Evolutionary conservation across 2,888 invertebrate species (phyloP).

Genomic region (Falcaria lacertinaria): DNA sequence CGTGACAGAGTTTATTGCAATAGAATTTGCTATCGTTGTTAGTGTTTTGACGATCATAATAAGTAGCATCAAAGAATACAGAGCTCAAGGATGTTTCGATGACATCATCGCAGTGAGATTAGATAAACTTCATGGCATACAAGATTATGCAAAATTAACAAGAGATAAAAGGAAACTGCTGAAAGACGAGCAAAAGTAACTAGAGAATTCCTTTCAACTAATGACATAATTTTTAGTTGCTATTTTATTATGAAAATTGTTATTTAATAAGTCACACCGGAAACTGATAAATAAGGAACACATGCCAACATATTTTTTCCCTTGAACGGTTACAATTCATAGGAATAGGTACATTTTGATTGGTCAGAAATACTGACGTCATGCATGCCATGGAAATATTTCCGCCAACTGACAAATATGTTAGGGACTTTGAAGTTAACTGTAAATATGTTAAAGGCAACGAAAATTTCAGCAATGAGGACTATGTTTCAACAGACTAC

Average conservation of each 20-base stretch:
- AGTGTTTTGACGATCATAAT: background rate
- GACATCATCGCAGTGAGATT: background rate
- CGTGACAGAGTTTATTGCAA: background rate
- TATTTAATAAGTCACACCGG: conserved; percentile 43
- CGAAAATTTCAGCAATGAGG: no score
- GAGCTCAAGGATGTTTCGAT: background rate
- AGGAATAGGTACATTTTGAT: background rate
- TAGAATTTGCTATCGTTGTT: background rate
- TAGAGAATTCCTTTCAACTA: no score
- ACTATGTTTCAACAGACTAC: no score
- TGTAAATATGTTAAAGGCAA: no score
- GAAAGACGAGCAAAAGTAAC: background rate
- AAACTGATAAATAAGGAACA: conserved; percentile 36
- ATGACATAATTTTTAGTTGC: no score
- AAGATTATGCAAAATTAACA: background rate
- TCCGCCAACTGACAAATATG: no score
- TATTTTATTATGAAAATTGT: conserved; percentile 4
- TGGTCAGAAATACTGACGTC: background rate
- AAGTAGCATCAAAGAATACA: background rate
- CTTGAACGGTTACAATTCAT: background rate
- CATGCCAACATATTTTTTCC: background rate
- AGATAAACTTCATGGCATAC: background rate
- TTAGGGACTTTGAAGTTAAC: no score
- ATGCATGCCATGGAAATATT: background rate
- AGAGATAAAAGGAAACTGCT: background rate